phyloP scores from a whole-genome alignment of 2,797 vertebrate species.

The Eulemur albifrons region DNA sequence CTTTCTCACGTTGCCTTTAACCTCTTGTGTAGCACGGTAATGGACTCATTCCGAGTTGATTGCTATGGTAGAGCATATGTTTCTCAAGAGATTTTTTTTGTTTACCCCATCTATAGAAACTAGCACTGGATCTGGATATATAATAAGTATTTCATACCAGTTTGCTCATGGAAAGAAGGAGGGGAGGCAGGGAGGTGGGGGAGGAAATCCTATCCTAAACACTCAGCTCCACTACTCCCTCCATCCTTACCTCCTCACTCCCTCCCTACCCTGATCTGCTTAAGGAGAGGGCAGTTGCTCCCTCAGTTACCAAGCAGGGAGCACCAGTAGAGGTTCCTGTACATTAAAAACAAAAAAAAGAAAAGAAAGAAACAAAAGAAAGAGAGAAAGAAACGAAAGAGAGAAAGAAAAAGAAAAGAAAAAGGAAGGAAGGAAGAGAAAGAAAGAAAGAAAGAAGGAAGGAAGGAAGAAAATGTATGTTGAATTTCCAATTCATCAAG shows the following conservation, averaged over 20 bases:
- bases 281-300: not conserved
- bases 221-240: too few species aligned
- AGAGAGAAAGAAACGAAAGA: too few species aligned
- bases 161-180: not conserved
- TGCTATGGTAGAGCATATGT: not conserved
- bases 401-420: too few species aligned
- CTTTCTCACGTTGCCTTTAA: not conserved
- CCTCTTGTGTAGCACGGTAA: not conserved
- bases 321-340: not conserved
- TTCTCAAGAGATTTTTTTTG: not conserved
- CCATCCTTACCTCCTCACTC: not conserved
- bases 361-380: too few species aligned
- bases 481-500: not conserved
- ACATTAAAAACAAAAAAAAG: not conserved
- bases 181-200: not conserved
- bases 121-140: not conserved
- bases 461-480: not conserved
- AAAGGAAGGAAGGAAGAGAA: too few species aligned
- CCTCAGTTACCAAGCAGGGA: not conserved
- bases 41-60: too few species aligned
- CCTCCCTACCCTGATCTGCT: not conserved
- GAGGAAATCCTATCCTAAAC: not conserved
- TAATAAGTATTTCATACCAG: not conserved
- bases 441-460: too few species aligned
- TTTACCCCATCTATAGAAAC: not conserved